phyloP scores from a whole-genome alignment of 2,797 vertebrate genomes.

The Merluccius polli region DNA sequence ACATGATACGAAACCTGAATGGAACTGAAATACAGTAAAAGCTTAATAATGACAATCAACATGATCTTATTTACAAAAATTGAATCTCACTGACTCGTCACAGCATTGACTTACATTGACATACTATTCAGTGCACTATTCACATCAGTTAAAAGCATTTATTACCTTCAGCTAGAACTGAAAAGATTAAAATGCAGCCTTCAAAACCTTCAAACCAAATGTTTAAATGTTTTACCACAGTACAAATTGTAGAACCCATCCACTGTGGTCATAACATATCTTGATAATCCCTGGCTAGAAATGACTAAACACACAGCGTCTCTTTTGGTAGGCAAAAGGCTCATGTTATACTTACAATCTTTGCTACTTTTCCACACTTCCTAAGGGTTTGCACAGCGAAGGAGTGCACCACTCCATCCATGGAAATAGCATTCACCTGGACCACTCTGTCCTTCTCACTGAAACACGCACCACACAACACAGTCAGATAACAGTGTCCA shows the following conservation, averaged over 20 bases:
- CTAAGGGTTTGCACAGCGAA: constrained; percentile 93
- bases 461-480: constrained; percentile 18
- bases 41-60: neutral
- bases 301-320: neutral
- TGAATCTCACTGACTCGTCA: neutral
- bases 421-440: constrained; percentile 84
- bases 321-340: neutral
- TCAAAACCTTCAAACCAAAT: no score
- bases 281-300: neutral
- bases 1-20: neutral
- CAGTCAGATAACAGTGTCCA: neutral
- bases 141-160: neutral
- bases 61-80: neutral
- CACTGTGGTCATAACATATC: neutral
- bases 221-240: no score
- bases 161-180: neutral
- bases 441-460: constrained; percentile 93
- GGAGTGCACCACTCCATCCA: constrained; percentile 89
- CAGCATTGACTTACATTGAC: neutral
- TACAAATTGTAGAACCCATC: neutral
- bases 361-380: constrained; percentile 94
- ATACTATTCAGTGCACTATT: neutral
- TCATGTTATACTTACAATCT: constrained; percentile 80
- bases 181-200: no score
- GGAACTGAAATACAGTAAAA: neutral